Evolutionary conservation across 2,888 invertebrate species (phyloP), one percentile per base, ranked within the genome.

Genomic region (Tortricodes alternella): DNA sequence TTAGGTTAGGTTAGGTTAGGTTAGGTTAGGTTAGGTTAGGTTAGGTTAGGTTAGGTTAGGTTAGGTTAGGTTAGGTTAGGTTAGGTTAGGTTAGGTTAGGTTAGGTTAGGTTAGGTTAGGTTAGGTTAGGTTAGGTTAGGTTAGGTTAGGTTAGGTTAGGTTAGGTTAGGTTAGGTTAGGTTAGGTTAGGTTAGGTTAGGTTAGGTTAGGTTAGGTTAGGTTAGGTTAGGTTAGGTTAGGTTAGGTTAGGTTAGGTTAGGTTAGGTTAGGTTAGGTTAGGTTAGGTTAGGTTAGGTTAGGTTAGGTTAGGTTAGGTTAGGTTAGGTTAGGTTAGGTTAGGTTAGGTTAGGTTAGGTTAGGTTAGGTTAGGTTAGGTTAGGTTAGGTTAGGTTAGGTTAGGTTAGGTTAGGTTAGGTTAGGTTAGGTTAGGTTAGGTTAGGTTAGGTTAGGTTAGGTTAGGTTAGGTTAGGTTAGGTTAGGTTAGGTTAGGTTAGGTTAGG

Each of bases 301-400:
- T 48, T 48, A 43, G 43, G 48, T 48, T 48, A 48, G 48, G 48
- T 48, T 48, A 48, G 48, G 48, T 48, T 48, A 48, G 48, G 48
- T 48, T 48, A 51, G 51, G 53, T 53, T 53, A 53, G 53, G 53
- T 53, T 53, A 53, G 53, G 53, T 53, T 53, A 53, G 53, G 53
- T 53, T 53, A 51, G 52, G 55, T 55, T 55, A 55, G 55, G 55
- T 55, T 55, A 55, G 55, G 55, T 55, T 55, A 55, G 55, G 55
- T 55, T 55, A 52, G 52, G 55, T 55, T 55, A 55, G 55, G 55
- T 55, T 55, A 55, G 55, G 55, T 55, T 55, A 55, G 55, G 55
- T 55, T 52, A 29, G 29, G 50, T 50, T 53, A 53, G 53, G 53
- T 53, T 53, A 53, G 53, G 53, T 53, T 53, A 53, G 53, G 53